Conservation (phyloP, 2,113 vertebrate genomes). For the Prochilodus magdalenae region DNA sequence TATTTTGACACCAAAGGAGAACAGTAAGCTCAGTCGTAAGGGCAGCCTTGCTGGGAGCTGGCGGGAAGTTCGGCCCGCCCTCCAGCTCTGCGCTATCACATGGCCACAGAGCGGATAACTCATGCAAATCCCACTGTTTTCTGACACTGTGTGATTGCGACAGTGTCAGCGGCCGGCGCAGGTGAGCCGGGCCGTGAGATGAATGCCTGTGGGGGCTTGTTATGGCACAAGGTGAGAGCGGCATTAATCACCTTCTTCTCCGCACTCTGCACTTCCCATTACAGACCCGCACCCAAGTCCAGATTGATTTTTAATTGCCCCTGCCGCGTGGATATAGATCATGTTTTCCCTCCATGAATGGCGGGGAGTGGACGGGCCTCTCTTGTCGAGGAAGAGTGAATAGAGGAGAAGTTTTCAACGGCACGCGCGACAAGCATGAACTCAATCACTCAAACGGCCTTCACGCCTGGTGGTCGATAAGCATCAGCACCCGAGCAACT, state of each 20-base stretch:
- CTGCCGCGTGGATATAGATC: conserved; percentile 78
- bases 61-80: neutral
- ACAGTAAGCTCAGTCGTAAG: neutral
- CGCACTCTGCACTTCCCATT: conserved; percentile 77
- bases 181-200: conserved; percentile 68
- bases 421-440: conserved; percentile 19
- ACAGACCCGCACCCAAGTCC: conserved; percentile 74
- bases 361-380: conserved; percentile 33
- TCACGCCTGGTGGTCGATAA: conserved; percentile 42
- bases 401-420: conserved; percentile 27
- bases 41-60: conserved; percentile 1
- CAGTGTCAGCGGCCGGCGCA: conserved; percentile 42
- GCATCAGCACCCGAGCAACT: conserved; percentile 19
- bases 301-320: conserved; percentile 86
- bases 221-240: conserved; percentile 84
- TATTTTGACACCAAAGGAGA: neutral
- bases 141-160: conserved; percentile 53
- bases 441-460: conserved; percentile 45
- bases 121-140: conserved; percentile 55
- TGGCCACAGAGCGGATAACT: conserved; percentile 52
- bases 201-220: conserved; percentile 78
- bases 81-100: conserved; percentile 45
- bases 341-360: conserved; percentile 68
- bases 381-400: conserved; percentile 9
- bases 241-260: conserved; percentile 80